phyloP scores from a whole-genome alignment of 2,797 vertebrate genomes.

The Knipowitschia caucasica region DNA sequence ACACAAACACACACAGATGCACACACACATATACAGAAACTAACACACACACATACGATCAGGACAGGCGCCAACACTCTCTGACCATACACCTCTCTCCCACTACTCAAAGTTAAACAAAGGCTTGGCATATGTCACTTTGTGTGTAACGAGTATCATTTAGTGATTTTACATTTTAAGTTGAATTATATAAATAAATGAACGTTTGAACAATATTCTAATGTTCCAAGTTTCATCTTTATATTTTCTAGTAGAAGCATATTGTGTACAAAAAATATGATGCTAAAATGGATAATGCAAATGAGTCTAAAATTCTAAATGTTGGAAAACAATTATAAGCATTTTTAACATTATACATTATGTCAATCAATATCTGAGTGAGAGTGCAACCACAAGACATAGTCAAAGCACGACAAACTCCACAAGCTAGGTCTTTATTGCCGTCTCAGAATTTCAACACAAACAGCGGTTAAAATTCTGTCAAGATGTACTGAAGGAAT shows the following conservation, averaged over 20 bases:
- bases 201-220: no score
- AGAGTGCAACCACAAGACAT: constrained; percentile 59
- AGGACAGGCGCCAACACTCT: no score
- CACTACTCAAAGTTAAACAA: no score
- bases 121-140: no score
- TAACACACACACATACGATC: no score
- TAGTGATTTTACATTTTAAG: no score
- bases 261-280: constrained; percentile 53
- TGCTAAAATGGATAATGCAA: constrained; percentile 64
- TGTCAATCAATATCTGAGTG: constrained; percentile 55
- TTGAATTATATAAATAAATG: no score
- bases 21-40: no score
- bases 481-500: constrained; percentile 72
- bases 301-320: constrained; percentile 54
- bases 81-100: no score
- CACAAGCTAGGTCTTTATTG: constrained; percentile 60
- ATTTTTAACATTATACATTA: constrained; percentile 47
- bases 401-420: constrained; percentile 55
- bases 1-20: no score
- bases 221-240: no score
- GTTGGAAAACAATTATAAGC: constrained; percentile 44
- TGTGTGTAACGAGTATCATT: no score
- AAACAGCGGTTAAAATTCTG: constrained; percentile 78
- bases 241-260: constrained; percentile 20
- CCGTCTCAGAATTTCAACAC: constrained; percentile 81